phyloP scores from a whole-genome alignment of 2,113 vertebrate species.

The Pollachius pollachius region DNA sequence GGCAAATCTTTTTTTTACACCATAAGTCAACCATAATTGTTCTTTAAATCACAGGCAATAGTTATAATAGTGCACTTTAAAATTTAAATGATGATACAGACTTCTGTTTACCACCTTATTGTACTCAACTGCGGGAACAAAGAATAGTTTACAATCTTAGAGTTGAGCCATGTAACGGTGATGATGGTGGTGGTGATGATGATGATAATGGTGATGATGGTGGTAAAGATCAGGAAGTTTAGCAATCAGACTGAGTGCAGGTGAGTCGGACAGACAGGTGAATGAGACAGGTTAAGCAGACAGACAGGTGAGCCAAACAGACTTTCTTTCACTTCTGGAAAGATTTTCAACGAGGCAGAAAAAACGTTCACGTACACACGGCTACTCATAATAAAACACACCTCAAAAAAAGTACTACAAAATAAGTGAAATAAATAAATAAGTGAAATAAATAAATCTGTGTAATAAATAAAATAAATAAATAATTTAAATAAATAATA shows the following conservation, averaged over 20 bases:
- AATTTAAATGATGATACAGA: slow-evolving; percentile 80
- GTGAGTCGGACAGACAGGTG: slow-evolving; percentile 25
- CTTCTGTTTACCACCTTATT: slow-evolving; percentile 76
- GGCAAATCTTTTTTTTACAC: slow-evolving; percentile 73
- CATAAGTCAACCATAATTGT: slow-evolving; percentile 75
- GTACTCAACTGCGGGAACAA: slow-evolving; percentile 72
- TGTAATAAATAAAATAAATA: slow-evolving; percentile 21
- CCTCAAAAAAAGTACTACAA: slow-evolving; percentile 20
- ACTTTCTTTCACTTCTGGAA: slow-evolving; percentile 21
- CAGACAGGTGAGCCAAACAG: neutral
- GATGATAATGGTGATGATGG: slow-evolving; percentile 50
- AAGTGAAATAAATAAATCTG: slow-evolving; percentile 20
- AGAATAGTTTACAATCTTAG: slow-evolving; percentile 78
- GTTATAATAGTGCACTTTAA: slow-evolving; percentile 80
- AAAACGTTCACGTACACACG: too few relatives aligned
- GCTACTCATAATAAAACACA: slow-evolving; percentile 13
- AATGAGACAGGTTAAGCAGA: slow-evolving; percentile 5
- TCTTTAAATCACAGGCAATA: slow-evolving; percentile 76
- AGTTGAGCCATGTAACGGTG: slow-evolving; percentile 52
- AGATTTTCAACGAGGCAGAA: neutral
- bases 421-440: slow-evolving; percentile 10
- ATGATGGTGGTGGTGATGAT: slow-evolving; percentile 48
- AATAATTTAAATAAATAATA: slow-evolving; percentile 23
- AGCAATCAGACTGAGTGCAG: slow-evolving; percentile 33
- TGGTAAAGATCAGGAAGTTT: slow-evolving; percentile 49